These are phyloP conservation scores for Halcyon chelicuti DNA, from an alignment of 2,797 vertebrate genomes.

Conservation along the genomic window DNA sequence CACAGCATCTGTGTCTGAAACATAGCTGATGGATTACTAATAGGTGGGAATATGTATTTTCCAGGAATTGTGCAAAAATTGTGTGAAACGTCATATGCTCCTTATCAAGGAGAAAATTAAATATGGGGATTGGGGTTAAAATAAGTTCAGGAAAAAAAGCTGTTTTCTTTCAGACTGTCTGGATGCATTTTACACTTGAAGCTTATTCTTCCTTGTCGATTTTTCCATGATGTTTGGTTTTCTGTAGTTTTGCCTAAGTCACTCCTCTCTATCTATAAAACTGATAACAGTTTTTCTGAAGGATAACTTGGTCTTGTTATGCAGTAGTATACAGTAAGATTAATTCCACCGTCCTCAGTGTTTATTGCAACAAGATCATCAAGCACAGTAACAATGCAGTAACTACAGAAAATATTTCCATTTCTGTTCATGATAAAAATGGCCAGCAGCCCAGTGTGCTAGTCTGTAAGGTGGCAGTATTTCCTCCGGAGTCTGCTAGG, in stretches of 20 bases:
- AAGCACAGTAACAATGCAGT: not conserved
- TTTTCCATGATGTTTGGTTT: not conserved
- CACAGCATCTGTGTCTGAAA: not conserved
- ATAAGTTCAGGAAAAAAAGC: not conserved
- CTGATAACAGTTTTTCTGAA: not conserved
- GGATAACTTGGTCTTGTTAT: not conserved
- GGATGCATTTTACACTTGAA: not conserved
- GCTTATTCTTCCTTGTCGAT: not conserved
- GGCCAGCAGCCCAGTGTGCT: rapidly evolving
- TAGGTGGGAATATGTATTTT: not conserved
- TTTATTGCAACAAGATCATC: not conserved
- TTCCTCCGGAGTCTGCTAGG: not conserved
- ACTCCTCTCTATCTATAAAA: not conserved
- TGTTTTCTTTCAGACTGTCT: not conserved
- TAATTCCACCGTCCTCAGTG: not conserved
- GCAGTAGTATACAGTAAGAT: not conserved
- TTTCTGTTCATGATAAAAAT: not conserved
- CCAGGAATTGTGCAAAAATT: not conserved
- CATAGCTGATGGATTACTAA: not conserved
- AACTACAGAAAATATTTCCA: not conserved
- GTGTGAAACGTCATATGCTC: not conserved
- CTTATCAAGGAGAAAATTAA: not conserved
- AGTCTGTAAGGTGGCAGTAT: not conserved
- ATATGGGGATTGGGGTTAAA: not conserved
- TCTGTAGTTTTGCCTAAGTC: not conserved